Conservation (phyloP, 92 coral and sea anemone species). For the Epizoanthus ramosus region DNA sequence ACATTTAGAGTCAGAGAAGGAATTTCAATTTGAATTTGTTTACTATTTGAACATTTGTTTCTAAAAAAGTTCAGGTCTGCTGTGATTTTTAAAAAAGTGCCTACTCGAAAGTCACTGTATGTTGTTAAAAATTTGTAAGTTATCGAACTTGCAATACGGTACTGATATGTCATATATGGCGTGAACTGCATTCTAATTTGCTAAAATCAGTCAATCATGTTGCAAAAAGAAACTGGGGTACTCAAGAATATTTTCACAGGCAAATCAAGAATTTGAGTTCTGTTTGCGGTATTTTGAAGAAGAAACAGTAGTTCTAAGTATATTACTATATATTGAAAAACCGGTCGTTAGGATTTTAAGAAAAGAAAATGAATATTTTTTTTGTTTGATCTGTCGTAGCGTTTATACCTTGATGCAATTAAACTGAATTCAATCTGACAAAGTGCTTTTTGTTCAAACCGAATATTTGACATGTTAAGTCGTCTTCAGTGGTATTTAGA, state of each 20-base stretch:
- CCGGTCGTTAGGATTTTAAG: neutral
- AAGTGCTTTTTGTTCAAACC: slow-evolving; percentile 18
- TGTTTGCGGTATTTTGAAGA: neutral
- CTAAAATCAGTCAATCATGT: neutral
- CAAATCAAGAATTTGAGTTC: neutral
- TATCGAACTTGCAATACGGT: neutral
- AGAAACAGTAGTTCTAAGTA: neutral
- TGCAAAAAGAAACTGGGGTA: neutral
- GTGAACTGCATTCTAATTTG: slow-evolving; percentile 4
- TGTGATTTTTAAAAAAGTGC: neutral
- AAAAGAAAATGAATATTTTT: neutral
- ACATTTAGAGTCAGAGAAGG: too few relatives aligned
- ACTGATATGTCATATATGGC: too few relatives aligned
- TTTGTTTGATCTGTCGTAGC: neutral
- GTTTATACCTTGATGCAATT: neutral
- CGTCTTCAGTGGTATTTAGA: neutral
- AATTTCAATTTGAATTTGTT: too few relatives aligned
- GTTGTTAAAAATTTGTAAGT: neutral
- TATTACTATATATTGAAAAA: neutral
- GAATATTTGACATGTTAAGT: slow-evolving; percentile 19
- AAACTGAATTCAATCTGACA: slow-evolving; percentile 16
- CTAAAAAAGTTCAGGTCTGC: too few relatives aligned
- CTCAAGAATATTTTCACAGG: slow-evolving; percentile 3
- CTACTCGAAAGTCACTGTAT: neutral
- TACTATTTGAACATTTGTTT: too few relatives aligned